Evolutionary conservation across 37 sponge, comb jelly and placozoan species (phyloP), one percentile per base, ranked within the genome.

Genomic region (Oopsacas minuta): DNA sequence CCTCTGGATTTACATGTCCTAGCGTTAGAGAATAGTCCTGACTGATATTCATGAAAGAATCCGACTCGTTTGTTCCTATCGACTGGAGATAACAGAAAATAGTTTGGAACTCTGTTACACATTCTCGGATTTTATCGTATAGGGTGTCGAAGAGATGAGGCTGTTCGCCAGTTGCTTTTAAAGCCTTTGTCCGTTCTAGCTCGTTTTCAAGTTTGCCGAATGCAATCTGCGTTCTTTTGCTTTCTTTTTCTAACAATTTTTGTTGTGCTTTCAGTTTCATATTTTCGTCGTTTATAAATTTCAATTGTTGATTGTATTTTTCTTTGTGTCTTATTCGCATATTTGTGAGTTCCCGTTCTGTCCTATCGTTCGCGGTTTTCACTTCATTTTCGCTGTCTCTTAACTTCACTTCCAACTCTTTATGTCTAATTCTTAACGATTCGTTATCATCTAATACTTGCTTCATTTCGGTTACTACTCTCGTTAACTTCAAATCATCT

Each of bases 121-220:
- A 61, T 61, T 61, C 75, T 3, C 75, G 75, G 75, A 61, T 61
- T 61, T 61, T 61, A 61, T 10, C 30, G 75, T 61, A 61, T 61
- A 61, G 22, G 28, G 7, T 12, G 7, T 61, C 75, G 75, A 61
- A 25, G 1, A 61, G 30, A 20, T 61, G 30, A 3, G 75, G 75
- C 5, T 61, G 7, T 20, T 61, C 75, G 20, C 75, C 75, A 61
- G 1, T 12, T 20, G 75, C 75, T 61, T 61, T 61, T 61, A n/a
- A 10, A 20, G 30, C 75, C 28, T 61, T 61, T 61, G 75, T 61
- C 28, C 20, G 7, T n/a, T 61, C 75, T 25, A 61, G 22, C 28
- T 61, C 75, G 28, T 25, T 61, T n/a, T 61, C 30, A 10, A 61
- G 30, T 61, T 61, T n/a, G 28, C 28, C 75, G 28, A 61, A 20